A percentile compares a stretch with the other conserved stretches of the same genome.
Conservation (phyloP, 2,113 vertebrate species). For the Lamprotornis superbus region DNA sequence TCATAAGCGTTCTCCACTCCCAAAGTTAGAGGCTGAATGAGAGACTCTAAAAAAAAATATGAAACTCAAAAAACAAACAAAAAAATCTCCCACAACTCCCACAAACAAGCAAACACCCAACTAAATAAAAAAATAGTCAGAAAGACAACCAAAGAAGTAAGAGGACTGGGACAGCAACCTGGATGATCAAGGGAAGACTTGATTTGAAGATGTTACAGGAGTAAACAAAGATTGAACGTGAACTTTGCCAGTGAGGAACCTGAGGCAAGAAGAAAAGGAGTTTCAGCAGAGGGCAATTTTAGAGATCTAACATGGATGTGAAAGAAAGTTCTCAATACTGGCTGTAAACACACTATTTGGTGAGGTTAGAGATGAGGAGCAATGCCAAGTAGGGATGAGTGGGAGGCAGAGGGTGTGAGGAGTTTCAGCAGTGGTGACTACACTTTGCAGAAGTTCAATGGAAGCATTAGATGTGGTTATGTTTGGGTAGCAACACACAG, state of each 20-base stretch:
- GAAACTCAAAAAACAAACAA: background rate
- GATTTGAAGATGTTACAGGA: background rate
- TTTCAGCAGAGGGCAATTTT: background rate
- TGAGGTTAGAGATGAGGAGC: background rate
- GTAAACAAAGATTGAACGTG: background rate
- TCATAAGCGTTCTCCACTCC: background rate
- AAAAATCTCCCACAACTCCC: background rate
- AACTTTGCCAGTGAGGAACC: background rate
- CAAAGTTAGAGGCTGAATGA: background rate
- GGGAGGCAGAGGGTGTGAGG: background rate
- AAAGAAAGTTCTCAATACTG: background rate
- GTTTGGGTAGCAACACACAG: background rate
- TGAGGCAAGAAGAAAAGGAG: background rate
- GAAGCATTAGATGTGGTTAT: background rate
- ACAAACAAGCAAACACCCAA: background rate
- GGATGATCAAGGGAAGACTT: background rate
- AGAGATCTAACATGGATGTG: background rate
- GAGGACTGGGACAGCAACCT: background rate
- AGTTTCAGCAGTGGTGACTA: background rate
- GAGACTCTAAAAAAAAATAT: background rate
- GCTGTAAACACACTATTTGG: background rate
- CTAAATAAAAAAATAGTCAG: background rate
- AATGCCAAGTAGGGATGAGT: background rate
- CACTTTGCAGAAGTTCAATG: background rate
- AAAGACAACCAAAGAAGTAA: background rate